Evolutionary conservation across 2,113 vertebrate genomes (phyloP).

Genomic region (Rhea americana): DNA sequence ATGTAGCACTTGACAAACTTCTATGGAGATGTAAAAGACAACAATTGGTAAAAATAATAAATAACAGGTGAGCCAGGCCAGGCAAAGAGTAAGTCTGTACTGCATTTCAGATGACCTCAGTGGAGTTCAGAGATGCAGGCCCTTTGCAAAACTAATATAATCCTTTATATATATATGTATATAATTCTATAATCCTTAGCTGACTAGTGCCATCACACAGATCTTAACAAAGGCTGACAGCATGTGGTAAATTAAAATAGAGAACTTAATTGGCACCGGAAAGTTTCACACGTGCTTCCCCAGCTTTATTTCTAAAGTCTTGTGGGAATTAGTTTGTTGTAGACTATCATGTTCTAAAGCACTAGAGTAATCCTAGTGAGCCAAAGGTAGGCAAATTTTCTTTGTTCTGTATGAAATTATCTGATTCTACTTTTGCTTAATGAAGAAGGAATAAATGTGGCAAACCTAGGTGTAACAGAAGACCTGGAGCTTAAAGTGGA

Average conservation of each 20-base stretch:
- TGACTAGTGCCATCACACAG: too few relatives aligned
- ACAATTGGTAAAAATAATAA: slow-evolving; percentile 39
- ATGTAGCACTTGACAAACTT: slow-evolving; percentile 29
- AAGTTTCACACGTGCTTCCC: neutral
- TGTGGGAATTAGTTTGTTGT: neutral
- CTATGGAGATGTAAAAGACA: slow-evolving; percentile 14
- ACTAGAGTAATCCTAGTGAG: neutral
- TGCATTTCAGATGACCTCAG: neutral
- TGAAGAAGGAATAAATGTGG: neutral
- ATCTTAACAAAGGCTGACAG: too few relatives aligned
- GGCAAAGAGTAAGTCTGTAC: neutral
- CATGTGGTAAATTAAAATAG: neutral
- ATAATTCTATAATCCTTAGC: too few relatives aligned
- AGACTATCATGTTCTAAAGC: neutral
- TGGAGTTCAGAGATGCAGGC: neutral
- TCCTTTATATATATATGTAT: too few relatives aligned
- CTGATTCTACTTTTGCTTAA: neutral
- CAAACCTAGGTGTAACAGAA: neutral
- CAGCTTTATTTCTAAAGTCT: neutral
- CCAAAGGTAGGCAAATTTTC: neutral
- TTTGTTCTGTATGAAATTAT: neutral
- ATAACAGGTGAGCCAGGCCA: slow-evolving; percentile 19
- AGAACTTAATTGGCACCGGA: neutral
- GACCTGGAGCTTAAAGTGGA: neutral
- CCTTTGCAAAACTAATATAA: neutral